Conservation (phyloP, 35 echinoderm and acorn worm species). For the Eucidaris tribuloides region DNA sequence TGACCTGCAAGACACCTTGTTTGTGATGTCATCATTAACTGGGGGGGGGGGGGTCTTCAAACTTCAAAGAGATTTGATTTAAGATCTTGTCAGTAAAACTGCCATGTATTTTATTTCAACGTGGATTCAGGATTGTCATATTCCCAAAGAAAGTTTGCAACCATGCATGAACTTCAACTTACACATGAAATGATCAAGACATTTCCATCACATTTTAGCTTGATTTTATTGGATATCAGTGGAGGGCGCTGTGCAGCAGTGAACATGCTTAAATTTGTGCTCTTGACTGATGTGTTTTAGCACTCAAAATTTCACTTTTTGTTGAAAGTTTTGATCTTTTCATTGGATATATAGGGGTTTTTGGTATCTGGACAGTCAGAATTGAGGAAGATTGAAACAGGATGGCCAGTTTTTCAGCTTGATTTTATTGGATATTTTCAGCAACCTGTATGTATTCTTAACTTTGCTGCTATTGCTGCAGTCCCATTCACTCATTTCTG, state of each 20-base stretch:
- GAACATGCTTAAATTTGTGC: background rate
- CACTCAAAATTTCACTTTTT: background rate
- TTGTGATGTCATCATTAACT: too few species aligned
- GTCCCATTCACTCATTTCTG: background rate
- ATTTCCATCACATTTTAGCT: too few species aligned
- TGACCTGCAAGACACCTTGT: too few species aligned
- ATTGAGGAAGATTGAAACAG: background rate
- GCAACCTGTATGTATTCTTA: background rate
- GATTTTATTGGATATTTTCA: constrained; percentile 17
- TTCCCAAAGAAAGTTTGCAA: too few species aligned
- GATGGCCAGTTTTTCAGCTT: constrained; percentile 10
- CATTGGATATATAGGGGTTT: background rate
- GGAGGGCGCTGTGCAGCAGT: constrained; percentile 13
- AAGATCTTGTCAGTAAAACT: too few species aligned
- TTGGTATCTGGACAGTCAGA: background rate
- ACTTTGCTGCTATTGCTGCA: background rate
- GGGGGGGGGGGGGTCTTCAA: too few species aligned
- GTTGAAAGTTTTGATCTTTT: background rate
- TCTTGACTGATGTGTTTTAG: constrained; percentile 14
- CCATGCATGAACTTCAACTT: too few species aligned
- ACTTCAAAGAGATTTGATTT: too few species aligned
- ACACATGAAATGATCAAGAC: too few species aligned
- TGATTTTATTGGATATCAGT: too few species aligned
- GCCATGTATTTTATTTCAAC: too few species aligned
- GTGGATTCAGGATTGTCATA: too few species aligned